Base-by-base conservation (phyloP, 2,113 vertebrate species). In the Petrocephalus microphthalmus region DNA sequence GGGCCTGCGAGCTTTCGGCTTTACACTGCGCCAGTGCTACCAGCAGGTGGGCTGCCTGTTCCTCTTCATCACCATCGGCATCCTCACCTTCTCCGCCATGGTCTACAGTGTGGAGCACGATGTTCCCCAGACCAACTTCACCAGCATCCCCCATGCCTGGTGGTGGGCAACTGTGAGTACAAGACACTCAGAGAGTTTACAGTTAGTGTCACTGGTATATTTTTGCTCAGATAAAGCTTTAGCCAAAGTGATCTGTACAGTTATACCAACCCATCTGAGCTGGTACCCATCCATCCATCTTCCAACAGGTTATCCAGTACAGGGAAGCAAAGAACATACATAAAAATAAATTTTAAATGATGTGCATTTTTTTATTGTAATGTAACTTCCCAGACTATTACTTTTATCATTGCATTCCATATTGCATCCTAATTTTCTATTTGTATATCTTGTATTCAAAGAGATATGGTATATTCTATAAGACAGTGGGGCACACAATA, bases 161-260 rank as follows among this genome's bases (percentile, higher is more conserved):
- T 97, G 96, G 97, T 97, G 96, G 97, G 97, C 96, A 85, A 95
- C 96, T 85, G 96, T 97, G 92, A 96, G 97, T 92, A 90, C 52
- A 57, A 8, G 2, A 42, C 15, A 20, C 11, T 87, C 22, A 45
- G 19, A 57, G 6, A 29, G 74, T 54, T 85, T 15, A 85, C 84
- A 56, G 22, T n/a, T 56, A 49, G 71, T 33, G 25, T 20, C 33
- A 42, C 13, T 42, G n/a, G 5, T 57, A 37, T 45, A 6, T 37
- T 33, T 33, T 19, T 57, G 52, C 33, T 82, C 1, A 54, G 25
- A 0, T 37, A 42, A 20, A 81, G 17, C 17, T 22, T 81, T 20
- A 78, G 7, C 29, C 47, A 37, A 85, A 85, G n/a, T 83, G 42
- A n/a, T 53, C 25, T 53, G 3, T 53, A 13, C 25, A 85, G 42